These are phyloP conservation scores for Catagonus wagneri DNA, from an alignment of 2,113 vertebrate species.

Conservation along the genomic window DNA sequence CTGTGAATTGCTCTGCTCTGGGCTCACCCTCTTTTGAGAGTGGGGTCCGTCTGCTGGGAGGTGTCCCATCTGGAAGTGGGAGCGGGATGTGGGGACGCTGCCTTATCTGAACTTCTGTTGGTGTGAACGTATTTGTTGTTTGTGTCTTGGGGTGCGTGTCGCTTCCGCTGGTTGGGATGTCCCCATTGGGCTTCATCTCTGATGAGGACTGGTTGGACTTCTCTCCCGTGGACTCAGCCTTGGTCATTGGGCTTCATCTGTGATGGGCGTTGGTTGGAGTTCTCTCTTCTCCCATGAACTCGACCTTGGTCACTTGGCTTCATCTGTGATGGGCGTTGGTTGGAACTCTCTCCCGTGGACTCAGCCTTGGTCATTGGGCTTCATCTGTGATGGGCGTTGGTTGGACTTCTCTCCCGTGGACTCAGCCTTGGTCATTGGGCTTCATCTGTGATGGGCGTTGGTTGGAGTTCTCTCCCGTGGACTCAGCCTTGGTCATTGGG, in stretches of 20 bases:
- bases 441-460: neutral
- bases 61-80: neutral
- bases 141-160: no score
- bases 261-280: neutral
- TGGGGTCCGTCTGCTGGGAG: rapidly evolving
- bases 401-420: no score
- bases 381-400: neutral
- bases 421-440: no score
- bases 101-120: neutral
- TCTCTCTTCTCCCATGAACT: no score
- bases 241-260: neutral
- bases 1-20: neutral
- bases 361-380: neutral
- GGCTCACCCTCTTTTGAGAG: neutral
- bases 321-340: neutral
- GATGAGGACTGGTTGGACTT: neutral
- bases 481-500: neutral
- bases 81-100: rapidly evolving
- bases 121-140: neutral
- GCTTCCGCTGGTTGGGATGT: neutral
- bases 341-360: neutral
- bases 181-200: neutral
- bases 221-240: neutral
- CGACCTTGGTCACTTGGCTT: no score
- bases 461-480: neutral